Base-by-base conservation (phyloP, 2,797 vertebrate genomes). In the Chaunax sp. region DNA sequence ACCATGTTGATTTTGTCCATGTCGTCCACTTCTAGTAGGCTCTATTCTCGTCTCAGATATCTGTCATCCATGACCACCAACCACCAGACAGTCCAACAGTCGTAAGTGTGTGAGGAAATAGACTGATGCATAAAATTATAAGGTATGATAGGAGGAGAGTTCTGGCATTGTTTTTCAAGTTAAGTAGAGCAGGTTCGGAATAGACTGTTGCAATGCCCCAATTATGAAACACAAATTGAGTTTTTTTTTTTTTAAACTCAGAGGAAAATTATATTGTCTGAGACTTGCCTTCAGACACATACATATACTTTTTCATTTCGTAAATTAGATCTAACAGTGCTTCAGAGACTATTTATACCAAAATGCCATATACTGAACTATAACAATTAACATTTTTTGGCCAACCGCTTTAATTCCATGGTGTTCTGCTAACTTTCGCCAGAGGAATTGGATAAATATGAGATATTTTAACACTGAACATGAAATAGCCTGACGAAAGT, bases 331-430 rank as follows among this genome's bases (percentile, higher is more conserved):
- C 87, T 74, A 82, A 89, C 87, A 75, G 84, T 41, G 65, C 85
- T 90, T 89, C 83, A 62, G 75, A 35, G 75, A 69, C 90, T 92
- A 91, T 92, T 92, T 92, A 83, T 92, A 91, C 81, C 77, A 14
- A 84, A 78, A 88, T 60, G 80, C 90, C 86, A 91, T 81, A 75
- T 79, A 30, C 5, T 30, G 12, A 10, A 10, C 33, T 35, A 35
- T 35, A 67, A 86, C 86, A 93, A 91, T 92, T 92, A 93, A 90
- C 85, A 93, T 94, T 90, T 90, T 90, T 70, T 77, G 93, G 92
- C 89, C 66, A 57, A 85, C 90, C 92, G 89, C 92, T 92, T 92
- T 93, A 92, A 92, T 90, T 89, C 87, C 73, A 76, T 69, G 89
- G 93, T 89, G 62, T 88, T 89, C 92, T 89, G 41, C 91, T 82